These are phyloP conservation scores for Odontocolon sp. DNA, from an alignment of 2,888 invertebrate species.

Conservation along the genomic window DNA sequence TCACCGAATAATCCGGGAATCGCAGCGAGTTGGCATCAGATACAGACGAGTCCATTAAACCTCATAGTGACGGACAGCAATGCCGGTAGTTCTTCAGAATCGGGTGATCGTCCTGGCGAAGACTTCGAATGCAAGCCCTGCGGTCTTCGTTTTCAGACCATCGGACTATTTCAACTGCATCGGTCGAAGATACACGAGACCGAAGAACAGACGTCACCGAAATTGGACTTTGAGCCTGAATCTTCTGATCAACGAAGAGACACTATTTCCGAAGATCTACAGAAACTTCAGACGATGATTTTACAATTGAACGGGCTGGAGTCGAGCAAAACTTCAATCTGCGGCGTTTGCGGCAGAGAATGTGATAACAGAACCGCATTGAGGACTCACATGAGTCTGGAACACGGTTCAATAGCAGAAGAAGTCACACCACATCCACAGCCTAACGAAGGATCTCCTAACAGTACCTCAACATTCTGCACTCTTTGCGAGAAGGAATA, in stretches of 20 bases:
- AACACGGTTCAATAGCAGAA: conserved; percentile 82
- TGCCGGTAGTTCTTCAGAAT: conserved; percentile 79
- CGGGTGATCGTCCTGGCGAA: conserved; percentile 81
- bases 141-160: conserved; percentile 82
- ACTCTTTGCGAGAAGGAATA: conserved; percentile 85
- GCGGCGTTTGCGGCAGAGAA: conserved; percentile 88
- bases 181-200: conserved; percentile 74
- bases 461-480: conserved; percentile 75
- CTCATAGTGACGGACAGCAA: conserved; percentile 87
- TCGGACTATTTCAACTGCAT: conserved; percentile 74
- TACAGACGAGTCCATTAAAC: conserved; percentile 90
- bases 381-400: conserved; percentile 86
- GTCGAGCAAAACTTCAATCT: conserved; percentile 83
- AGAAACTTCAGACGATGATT: conserved; percentile 95
- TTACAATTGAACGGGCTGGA: conserved; percentile 92
- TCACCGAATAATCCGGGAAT: conserved; percentile 77
- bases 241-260: conserved; percentile 82
- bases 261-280: conserved; percentile 91
- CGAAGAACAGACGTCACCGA: conserved; percentile 69
- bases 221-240: conserved; percentile 74
- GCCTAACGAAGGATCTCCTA: conserved; percentile 77
- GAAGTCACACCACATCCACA: conserved; percentile 70
- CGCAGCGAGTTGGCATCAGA: conserved; percentile 80
- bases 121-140: conserved; percentile 82
- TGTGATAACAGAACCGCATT: conserved; percentile 88